Evolutionary conservation across 2,888 invertebrate species (phyloP), one percentile per base, ranked within the genome.

Genomic region (Chamaedrilus cognettii): DNA sequence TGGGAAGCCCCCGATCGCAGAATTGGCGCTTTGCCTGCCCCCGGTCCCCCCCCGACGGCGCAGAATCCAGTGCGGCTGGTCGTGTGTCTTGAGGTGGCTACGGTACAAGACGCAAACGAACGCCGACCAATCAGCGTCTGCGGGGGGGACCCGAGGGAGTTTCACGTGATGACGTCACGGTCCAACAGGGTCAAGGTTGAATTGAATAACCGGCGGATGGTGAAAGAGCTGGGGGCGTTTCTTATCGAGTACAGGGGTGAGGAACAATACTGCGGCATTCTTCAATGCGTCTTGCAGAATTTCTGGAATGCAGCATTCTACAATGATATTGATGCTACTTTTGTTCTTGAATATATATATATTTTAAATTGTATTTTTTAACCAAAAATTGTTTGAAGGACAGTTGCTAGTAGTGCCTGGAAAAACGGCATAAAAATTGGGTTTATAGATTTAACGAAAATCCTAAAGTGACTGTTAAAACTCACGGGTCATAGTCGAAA

Each of bases 101-200:
- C 31, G 5, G 57, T 61, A 7, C 32, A n/a, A 26, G 66, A 66
- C 42, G 32, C 55, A n/a, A 42, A 55, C 30, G 62, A 62, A 19
- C 31, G 50, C 30, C 34, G 33, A n/a, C 34, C 62, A 28, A 60
- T 69, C 23, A 64, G 67, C 7, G 58, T 69, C 11, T 69, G 69
- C n/a, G 69, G 61, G 23, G 64, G 66, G 26, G 63, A 60, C 11
- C 51, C 63, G 52, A 50, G 69, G 5, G 52, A 19, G 51, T 1
- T 56, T 4, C 66, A 66, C 31, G 57, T 65, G 19, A 49, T 67
- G 56, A n/a, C 64, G 57, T 59, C 67, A 1, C 55, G 61, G 33
- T 55, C 64, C 23, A 59, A 57, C 30, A 30, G 32, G 11, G 23
- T 67, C 31, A 59, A 33, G 23, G 67, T 69, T 15, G 60, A 69